Base-by-base conservation (phyloP, 92 coral and sea anemone species). In the Epizoanthus rinbou region DNA sequence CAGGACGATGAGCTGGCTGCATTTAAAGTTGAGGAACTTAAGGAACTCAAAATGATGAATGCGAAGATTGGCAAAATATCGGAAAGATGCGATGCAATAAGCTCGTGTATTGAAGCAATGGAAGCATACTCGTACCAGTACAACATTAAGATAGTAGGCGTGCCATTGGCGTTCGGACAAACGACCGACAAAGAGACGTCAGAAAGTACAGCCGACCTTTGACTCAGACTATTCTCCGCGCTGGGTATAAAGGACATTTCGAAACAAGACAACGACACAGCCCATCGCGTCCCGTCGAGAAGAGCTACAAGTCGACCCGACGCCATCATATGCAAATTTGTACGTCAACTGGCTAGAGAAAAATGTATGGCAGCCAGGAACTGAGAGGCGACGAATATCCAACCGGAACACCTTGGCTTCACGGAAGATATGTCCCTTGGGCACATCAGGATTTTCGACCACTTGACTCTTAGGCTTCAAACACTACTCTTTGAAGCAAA, bases 171-270 rank as follows among this genome's bases (percentile, higher is more conserved):
- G 15, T 52, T 78, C n/a, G 75, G 72, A 5, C 43, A 39, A 39
- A 39, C 43, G 43, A 39, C 43, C 43, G 43, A 39, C 6, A 66
- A 68, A 16, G 86, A 86, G 69, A 43, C 86, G 31, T 21, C 89
- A 6, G 63, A 86, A 33, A 76, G 60, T 56, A 86, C 89, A 80
- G 85, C 85, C 60, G 63, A 56, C 8, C 73, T 74, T 7, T 85
- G 87, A 64, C 53, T 69, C 15, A 10, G 22, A 10, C 69, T 85
- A 4, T 76, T 85, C 69, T 33, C 79, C 22, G 87, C 87, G 15
- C 57, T 84, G 72, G 82, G 83, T 43, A 62, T 74, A 15, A 45
- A 69, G 23, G 59, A 59, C 66, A 76, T 37, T 65, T 69, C 8
- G 9, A 82, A 52, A 64, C 25, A 7, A 54, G 65, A 21, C 69